Base-by-base conservation (phyloP, 2,888 invertebrate species). In the Dastarcus helophoroides region DNA sequence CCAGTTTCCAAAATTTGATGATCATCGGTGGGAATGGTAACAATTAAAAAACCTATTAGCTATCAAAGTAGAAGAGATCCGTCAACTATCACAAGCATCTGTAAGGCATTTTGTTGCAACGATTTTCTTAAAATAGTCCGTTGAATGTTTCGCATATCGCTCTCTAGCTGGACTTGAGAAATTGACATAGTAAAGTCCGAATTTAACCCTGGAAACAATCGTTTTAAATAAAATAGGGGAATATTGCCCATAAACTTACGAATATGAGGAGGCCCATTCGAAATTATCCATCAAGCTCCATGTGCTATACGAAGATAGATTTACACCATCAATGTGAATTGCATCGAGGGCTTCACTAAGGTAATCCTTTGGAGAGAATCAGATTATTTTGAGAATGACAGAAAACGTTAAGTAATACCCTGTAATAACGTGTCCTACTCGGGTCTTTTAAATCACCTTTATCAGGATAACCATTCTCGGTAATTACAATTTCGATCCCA, bases 271-370 rank as follows among this genome's bases (percentile, higher is more conserved):
- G 2, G 47, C 53, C 72, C 73, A 74, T 53, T 74, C 73, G 38
- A 73, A 70, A 44, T 69, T 71, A 44, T 75, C 74, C 64, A 73
- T 65, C 13, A 74, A 54, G 2, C 69, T 68, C 71, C 73, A 72
- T 0, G 68, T 69, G 11, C 66, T 68, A 51, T 72, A 73, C 2
- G 69, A 71, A 23, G 50, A 50, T 1, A 68, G 46, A 36, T 65
- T 62, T 36, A 63, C 62, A 3, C 56, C 56, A 37, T 67, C 67
- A 37, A 58, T 36, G 13, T 36, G 22, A 14, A 47, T 43, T 3
- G 47, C 44, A 17, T 47, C 37, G 8, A 48, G 28, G n/a, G 47
- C 22, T 12, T 32, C 33, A 29, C 32, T 37, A 12, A 46, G 34
- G 31, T 46, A 46, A 14, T 26, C 32, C 47, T n/a, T n/a, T n/a